Evolutionary conservation across 2,888 invertebrate species (phyloP), one percentile per base, ranked within the genome.

Genomic region (Drosophila nigricruria): DNA sequence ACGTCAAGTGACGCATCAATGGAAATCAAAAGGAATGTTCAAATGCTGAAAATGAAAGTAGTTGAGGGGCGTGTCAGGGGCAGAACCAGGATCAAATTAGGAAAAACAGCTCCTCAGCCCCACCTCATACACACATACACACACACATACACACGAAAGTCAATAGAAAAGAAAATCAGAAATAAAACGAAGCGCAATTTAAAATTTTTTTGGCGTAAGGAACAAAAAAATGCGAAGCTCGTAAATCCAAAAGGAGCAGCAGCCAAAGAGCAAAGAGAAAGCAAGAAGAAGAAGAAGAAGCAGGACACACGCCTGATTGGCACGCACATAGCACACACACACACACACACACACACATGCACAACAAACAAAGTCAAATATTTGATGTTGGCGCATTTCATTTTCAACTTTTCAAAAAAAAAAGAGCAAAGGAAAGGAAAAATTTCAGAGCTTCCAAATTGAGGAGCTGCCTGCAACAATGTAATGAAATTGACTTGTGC

Each of bases 221-320:
- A 68, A 79, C 59, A 79, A 81, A 75, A 76, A 76, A 79, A 85
- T 79, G 81, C 77, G 52, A 79, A 80, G 27, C 81, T 79, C 77
- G 81, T 88, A 88, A 77, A 79, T 75, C 70, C 71, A 70, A 70
- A 64, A 73, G 70, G 66, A 73, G 75, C 56, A 69, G 66, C n/a
- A 45, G 67, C 50, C 38, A 59, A 68, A 78, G 68, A 45, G 25
- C 40, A 42, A 42, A 42, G 5, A 42, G 42, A 9, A 30, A 30
- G 30, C 30, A 30, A 8, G 27, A 27, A 27, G 27, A 30, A 10
- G 30, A 30, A 30, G 30, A 30, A 30, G 30, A 20, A 42, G 42
- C 47, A 52, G 75, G 77, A 86, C 88, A 82, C 77, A 88, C 79
- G 85, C 82, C 79, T 86, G 86, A 89, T 89, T 88, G 89, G 89